Conservation (phyloP, 2,113 vertebrate genomes). For the Ptyas mucosa region DNA sequence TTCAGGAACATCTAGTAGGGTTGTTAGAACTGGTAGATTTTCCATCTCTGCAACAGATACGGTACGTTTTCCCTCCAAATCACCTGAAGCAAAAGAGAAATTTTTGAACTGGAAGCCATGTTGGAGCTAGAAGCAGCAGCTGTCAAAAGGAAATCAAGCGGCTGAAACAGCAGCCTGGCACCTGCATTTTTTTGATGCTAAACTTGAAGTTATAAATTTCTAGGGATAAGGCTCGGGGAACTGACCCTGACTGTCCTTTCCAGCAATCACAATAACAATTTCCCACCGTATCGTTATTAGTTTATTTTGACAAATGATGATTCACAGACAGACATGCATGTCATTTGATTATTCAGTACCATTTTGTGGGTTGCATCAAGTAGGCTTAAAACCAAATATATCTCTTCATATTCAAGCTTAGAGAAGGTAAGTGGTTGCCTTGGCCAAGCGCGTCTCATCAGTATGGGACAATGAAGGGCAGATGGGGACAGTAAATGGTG, state of each 20-base stretch:
- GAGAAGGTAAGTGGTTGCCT: background rate
- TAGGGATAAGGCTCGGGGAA: background rate
- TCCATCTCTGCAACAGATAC: background rate
- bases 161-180: background rate
- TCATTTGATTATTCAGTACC: background rate
- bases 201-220: background rate
- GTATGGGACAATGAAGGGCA: background rate
- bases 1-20: background rate
- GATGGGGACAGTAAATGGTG: background rate
- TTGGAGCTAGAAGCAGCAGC: background rate
- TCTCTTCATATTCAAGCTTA: background rate
- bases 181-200: background rate
- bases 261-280: background rate
- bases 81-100: background rate
- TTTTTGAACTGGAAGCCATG: background rate
- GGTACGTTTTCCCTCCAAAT: background rate
- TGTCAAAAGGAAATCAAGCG: background rate
- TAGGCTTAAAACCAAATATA: background rate
- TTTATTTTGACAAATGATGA: background rate
- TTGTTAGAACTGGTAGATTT: background rate
- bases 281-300: fast-evolving
- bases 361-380: background rate
- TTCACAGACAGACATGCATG: background rate
- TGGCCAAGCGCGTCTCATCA: background rate
- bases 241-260: background rate